phyloP scores from a whole-genome alignment of 2,888 invertebrate genomes.

The Meganola albula region DNA sequence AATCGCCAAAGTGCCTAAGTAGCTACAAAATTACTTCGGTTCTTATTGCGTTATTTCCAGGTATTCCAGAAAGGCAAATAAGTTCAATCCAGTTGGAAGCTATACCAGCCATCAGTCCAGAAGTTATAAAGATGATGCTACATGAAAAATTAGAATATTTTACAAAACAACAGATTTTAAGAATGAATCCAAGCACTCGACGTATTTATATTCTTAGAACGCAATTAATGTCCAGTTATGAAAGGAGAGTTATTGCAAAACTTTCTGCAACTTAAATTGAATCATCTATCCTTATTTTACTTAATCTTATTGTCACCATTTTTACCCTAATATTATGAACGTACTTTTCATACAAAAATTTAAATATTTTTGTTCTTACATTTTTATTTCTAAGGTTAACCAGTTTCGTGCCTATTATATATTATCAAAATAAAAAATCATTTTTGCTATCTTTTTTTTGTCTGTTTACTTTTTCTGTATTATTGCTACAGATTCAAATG shows the following conservation, averaged over 20 bases:
- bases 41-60: slow-evolving; percentile 28
- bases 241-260: slow-evolving; percentile 46
- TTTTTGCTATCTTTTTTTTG: too few species aligned
- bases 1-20: too few species aligned
- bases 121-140: slow-evolving; percentile 49
- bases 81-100: slow-evolving; percentile 60
- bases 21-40: too few species aligned
- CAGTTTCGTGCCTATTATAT: too few species aligned
- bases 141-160: slow-evolving; percentile 56
- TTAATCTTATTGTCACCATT: slow-evolving; percentile 18
- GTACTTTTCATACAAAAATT: too few species aligned
- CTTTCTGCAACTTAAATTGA: slow-evolving; percentile 8
- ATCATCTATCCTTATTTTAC: slow-evolving; percentile 6
- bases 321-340: too few species aligned
- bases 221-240: slow-evolving; percentile 52
- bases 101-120: slow-evolving; percentile 45
- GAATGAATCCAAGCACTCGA: slow-evolving; percentile 53
- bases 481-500: too few species aligned
- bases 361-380: not conserved
- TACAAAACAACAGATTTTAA: slow-evolving; percentile 58
- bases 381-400: not conserved
- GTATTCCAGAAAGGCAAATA: slow-evolving; percentile 51
- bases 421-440: not conserved
- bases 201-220: slow-evolving; percentile 57
- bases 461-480: too few species aligned